These are phyloP conservation scores for Macropodus opercularis DNA, from an alignment of 2,797 vertebrate species.

Conservation along the genomic window DNA sequence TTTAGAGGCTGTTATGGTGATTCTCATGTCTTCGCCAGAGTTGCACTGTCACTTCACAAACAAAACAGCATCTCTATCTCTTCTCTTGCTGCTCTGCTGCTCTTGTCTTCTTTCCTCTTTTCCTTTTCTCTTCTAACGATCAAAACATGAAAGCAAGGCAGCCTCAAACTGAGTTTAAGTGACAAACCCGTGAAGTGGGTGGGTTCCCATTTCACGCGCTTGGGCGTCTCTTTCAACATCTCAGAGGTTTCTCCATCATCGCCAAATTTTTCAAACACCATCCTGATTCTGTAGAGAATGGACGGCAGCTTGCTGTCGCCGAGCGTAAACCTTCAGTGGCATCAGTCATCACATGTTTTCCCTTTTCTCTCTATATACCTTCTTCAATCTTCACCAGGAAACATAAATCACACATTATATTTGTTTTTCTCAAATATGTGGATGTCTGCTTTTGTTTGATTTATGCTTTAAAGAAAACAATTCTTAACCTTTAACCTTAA, in stretches of 20 bases:
- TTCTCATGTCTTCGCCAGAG: constrained; percentile 24
- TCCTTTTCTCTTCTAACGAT: constrained; percentile 31
- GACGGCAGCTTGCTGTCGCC: constrained; percentile 42
- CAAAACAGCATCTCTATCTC: background rate
- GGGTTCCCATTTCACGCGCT: constrained; percentile 65
- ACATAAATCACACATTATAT: background rate
- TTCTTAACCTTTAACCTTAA: background rate
- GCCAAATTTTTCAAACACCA: constrained; percentile 34
- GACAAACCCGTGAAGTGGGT: constrained; percentile 65
- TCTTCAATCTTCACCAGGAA: background rate
- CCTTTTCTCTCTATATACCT: constrained; percentile 20
- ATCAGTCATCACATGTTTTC: background rate
- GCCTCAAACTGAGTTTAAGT: constrained; percentile 72
- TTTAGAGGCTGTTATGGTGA: constrained; percentile 36
- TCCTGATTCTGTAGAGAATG: constrained; percentile 70
- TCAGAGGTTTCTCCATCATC: constrained; percentile 28
- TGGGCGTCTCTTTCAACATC: constrained; percentile 35
- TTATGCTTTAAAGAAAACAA: background rate
- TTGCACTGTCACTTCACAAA: constrained; percentile 30
- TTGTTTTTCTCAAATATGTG: background rate
- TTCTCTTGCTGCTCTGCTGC: constrained; percentile 1
- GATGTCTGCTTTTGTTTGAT: constrained; percentile 3
- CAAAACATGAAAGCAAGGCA: constrained; percentile 67
- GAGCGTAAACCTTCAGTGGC: constrained; percentile 25
- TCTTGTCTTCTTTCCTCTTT: background rate